Base-by-base conservation (phyloP, 2,888 invertebrate genomes). In the Thymelicus lineola region DNA sequence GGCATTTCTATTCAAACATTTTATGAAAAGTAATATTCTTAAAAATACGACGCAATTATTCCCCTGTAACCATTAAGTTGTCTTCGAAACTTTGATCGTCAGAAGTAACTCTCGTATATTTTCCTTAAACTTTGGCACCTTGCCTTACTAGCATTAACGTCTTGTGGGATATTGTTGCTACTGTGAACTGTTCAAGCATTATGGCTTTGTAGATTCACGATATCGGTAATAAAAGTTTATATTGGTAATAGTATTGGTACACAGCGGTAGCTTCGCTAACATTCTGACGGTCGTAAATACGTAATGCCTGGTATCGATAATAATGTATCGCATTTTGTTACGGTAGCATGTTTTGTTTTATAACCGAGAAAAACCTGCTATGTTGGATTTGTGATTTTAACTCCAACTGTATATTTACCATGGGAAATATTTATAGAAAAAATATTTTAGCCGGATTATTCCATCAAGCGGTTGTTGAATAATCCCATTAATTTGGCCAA, bases 181-280 rank as follows among this genome's bases (percentile, higher is more conserved):
- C 77, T n/a, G n/a, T n/a, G n/a, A n/a, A n/a, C n/a, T 83, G 81
- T 88, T 85, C 84, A 80, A 81, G 84, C 82, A 84, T 86, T 84
- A 85, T 80, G 79, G 85, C 82, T 83, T 81, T 82, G 80, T 81
- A 80, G 80, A 82, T 82, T 82, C 82, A 80, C 78, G 84, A 89
- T 88, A 87, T 82, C 80, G 82, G 84, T 83, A 87, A 89, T 91
- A 91, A 91, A 91, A 88, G 79, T 86, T 85, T 87, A 89, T 88
- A 87, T 86, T 86, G 85, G 83, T 78, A 80, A 86, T 85, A 87
- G 88, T 88, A 87, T 86, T 86, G 85, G 83, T 78, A 80, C 79
- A 81, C 82, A 81, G 83, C 82, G 78, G 82, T 82, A 81, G 83
- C 81, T 82, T 83, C 80, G 80, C 80, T 78, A 84, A 82, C 84